Evolutionary conservation across 2,113 vertebrate genomes (phyloP).

Genomic region (Entomyzon cyanotis): DNA sequence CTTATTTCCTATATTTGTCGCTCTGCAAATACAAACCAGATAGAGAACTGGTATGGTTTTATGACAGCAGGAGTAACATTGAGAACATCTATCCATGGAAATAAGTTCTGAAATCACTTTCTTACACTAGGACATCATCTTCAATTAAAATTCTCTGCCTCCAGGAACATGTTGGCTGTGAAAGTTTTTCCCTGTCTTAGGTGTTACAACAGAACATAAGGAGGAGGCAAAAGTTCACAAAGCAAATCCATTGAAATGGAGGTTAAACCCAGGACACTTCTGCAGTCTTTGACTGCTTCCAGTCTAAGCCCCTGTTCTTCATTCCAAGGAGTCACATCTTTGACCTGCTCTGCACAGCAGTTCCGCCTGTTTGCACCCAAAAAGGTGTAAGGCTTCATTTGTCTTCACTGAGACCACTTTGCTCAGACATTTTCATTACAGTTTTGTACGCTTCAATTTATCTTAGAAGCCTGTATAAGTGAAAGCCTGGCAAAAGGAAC

Average conservation of each 20-base stretch:
- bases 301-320: neutral
- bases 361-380: neutral
- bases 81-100: neutral
- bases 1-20: neutral
- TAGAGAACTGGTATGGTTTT: neutral
- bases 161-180: neutral
- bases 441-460: neutral
- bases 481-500: neutral
- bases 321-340: neutral
- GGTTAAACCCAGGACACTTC: neutral
- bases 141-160: neutral
- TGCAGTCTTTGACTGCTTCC: neutral
- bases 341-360: neutral
- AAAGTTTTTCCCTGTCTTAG: neutral
- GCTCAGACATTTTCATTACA: conserved; percentile 36
- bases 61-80: neutral
- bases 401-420: conserved; percentile 18
- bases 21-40: neutral
- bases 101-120: neutral
- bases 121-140: neutral
- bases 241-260: neutral
- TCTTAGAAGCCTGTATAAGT: neutral
- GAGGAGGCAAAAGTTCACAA: neutral
- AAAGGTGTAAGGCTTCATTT: neutral
- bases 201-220: neutral